Evolutionary conservation across 2,113 vertebrate genomes (phyloP), one percentile per base, ranked within the genome.

Genomic region (Colossoma macropomum): DNA sequence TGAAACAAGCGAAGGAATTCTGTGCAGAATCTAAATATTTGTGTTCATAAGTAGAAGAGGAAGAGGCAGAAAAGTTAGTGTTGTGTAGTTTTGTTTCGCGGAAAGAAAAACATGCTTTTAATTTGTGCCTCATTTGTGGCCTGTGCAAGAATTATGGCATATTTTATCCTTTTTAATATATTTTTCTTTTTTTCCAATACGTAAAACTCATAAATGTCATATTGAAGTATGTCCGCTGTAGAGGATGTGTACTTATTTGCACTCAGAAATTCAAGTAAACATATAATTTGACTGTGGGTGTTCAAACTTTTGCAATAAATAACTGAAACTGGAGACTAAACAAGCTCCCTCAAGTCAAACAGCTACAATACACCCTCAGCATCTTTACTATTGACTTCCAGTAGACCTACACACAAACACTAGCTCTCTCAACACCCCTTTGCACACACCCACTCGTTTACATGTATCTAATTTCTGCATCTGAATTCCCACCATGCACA

Each of bases 401-500:
- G 50, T 9, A 41, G 17, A 27, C 12, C 71, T 52, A 71, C 11
- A 17, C n/a, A 28, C 77, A 80, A 34, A 65, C 72, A 80, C n/a
- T 68, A 63, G 71, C 60, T 28, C 21, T 41, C 65, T 63, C 32
- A 10, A 66, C 30, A 75, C 41, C 56, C 28, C 12, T 32, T 15
- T 23, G 32, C 30, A 63, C 38, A 13, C 2, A 9, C 56, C 70
- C 63, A 60, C 59, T 70, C 68, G 54, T 66, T 54, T 85, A 54
- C 27, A 81, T 38, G 34, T 41, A 73, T 38, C 56, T 25, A 63
- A 27, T 60, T 60, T 59, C 83, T 19, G 45, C 1, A 12, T 63
- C 63, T 65, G 52, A 63, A 82, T 54, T 79, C 50, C 69, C 72
- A 75, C 45, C 54, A 70, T 59, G 25, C 72, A 70, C 48, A 59